Conservation (phyloP, 2,888 invertebrate species). For the Congeria kusceri region DNA sequence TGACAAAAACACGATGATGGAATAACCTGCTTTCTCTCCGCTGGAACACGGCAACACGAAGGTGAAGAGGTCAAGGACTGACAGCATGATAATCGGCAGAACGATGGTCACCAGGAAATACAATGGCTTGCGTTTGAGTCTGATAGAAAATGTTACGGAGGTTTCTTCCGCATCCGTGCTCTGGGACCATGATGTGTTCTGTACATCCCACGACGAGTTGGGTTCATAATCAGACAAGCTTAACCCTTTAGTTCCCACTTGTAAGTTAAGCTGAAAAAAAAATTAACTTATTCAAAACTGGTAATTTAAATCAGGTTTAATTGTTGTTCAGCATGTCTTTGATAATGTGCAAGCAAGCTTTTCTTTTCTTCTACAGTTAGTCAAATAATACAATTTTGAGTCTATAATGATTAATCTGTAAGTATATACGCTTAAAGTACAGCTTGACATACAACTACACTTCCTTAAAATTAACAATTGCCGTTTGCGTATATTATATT, state of each 20-base stretch:
- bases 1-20: conserved; percentile 54
- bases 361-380: too few species aligned
- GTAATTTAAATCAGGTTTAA: too few species aligned
- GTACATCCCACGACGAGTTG: conserved; percentile 48
- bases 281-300: too few species aligned
- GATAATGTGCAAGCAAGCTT: too few species aligned
- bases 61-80: conserved; percentile 39
- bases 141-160: conserved; percentile 31
- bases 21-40: conserved; percentile 51
- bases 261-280: conserved; percentile 35
- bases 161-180: conserved; percentile 21
- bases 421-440: too few species aligned
- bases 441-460: too few species aligned
- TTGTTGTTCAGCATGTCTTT: too few species aligned
- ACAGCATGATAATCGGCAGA: conserved; percentile 46
- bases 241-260: conserved; percentile 34
- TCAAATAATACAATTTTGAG: too few species aligned
- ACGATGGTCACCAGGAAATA: conserved; percentile 41
- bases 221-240: conserved; percentile 24
- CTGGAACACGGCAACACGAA: conserved; percentile 52
- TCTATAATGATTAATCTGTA: too few species aligned
- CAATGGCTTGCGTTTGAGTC: conserved; percentile 46
- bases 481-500: too few species aligned
- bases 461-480: too few species aligned
- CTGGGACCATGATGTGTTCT: neutral